Evolutionary conservation across 92 coral and sea anemone species (phyloP), one percentile per base, ranked within the genome.

Genomic region (Nematostella vectensis): DNA sequence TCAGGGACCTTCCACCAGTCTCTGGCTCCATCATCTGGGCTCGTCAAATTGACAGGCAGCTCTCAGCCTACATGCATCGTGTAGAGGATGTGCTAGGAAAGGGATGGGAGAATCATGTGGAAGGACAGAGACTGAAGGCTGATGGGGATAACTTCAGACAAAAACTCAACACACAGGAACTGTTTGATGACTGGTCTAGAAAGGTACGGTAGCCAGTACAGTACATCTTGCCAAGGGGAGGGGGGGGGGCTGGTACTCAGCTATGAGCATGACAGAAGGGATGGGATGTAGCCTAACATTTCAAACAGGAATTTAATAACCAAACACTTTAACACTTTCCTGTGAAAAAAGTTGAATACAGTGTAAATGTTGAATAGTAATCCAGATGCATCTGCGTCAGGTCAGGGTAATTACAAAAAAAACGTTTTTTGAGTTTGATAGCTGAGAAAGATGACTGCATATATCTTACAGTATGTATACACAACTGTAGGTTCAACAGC

Each of bases 11-110:
- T 36, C 98, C 98, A 8, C 96, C 98, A n/a, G 98, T 91, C 1
- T 91, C 98, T 21, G 98, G 98, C 25, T 91, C 98, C 42, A 86
- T 91, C 58, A 91, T 91, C 64, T 91, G 98, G 98, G 98, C 98
- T 2, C 80, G 98, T 38, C 47, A 78, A 93, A 91, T 91, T 62
- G 98, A 91, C 57, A 75, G 98, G 13, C 98, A 91, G 83, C 74
- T 91, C 70, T 77, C 95, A 27, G 98, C 98, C 2, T 91, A 91
- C 72, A 83, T 91, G 83, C 69, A 89, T 3, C 89, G 98, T 31
- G 98, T 91, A 31, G 98, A 91, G 55, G 98, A 91, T 64, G 98
- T 91, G 13, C 83, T 91, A 29, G 98, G 98, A 13, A 91, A 91
- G 48, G 98, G 98, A 33, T 91, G 98, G 98, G 98, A 91, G 55